Evolutionary conservation across 1,140 invertebrate species (phyloP), one percentile per base, ranked within the genome.

Genomic region (Probaryconus sp.): DNA sequence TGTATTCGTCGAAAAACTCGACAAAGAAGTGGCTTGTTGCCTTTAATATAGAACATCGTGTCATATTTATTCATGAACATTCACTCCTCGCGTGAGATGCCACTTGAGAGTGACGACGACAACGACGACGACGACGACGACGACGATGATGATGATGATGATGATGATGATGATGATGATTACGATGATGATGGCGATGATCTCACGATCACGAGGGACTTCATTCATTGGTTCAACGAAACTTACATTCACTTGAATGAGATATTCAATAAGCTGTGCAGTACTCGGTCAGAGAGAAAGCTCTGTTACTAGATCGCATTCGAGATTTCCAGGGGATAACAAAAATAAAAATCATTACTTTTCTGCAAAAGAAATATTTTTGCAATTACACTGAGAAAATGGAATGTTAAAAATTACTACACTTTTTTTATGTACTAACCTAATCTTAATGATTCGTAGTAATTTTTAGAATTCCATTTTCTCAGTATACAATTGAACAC

Each of bases 21-120:
- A 31, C 7, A 21, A 26, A 38, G 24, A 10, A 13, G 1, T 7
- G 11, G 17, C 38, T 37, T 21, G 17, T 35, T 10, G 17, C 11
- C 37, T 40, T 31, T 3, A 21, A 30, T 33, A 6, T 18, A 18
- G 28, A 42, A 9, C 21, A 5, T 14, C 14, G 6, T 7, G 48
- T 35, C 35, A 45, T 69, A 58, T 58, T 50, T 58, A 61, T 68
- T 74, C 55, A 73, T 71, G 60, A 80, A 55, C 71, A 69, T n/a
- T n/a, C n/a, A n/a, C n/a, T n/a, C 56, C 56, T 76, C 43, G 31
- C 35, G 40, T 45, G 40, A 37, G 74, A 61, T 35, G 48, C 40
- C 24, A 58, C 24, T 50, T 11, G 10, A 38, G 20, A 21, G 9
- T 17, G 28, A 37, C 35, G 17, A 38, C 42, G 48, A n/a, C 3